These are phyloP conservation scores for Podarcis raffonei DNA, from an alignment of 2,113 vertebrate genomes.

Conservation along the genomic window DNA sequence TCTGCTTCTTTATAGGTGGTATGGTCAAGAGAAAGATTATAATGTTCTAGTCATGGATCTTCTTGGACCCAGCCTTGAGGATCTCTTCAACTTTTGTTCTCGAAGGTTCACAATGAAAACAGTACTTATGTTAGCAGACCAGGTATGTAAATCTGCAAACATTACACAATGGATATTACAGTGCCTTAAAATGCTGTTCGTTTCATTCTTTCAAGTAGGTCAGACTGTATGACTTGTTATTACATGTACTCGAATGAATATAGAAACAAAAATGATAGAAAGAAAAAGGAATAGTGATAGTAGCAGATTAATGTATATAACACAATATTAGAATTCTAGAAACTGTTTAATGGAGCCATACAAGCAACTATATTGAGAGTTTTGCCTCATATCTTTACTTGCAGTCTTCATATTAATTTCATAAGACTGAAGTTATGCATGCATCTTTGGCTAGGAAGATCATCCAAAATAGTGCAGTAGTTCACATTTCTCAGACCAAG, in stretches of 20 bases:
- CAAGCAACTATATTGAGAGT: background rate
- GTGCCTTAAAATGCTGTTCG: background rate
- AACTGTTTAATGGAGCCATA: background rate
- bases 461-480: background rate
- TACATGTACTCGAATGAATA: background rate
- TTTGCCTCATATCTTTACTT: background rate
- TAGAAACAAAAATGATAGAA: background rate
- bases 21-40: constrained; percentile 99
- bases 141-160: constrained; percentile 79
- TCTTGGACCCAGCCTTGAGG: constrained; percentile 96
- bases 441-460: background rate
- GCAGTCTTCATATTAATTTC: background rate
- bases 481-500: background rate
- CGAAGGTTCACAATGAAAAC: constrained; percentile 99
- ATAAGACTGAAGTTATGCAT: background rate
- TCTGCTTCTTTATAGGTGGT: constrained; percentile 87
- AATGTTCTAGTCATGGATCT: constrained; percentile 99
- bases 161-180: background rate
- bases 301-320: background rate
- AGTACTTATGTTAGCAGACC: constrained; percentile 99
- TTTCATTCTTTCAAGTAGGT: background rate
- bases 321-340: background rate
- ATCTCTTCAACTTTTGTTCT: constrained; percentile 99
- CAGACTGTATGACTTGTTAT: constrained; percentile 2
- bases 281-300: background rate